Conservation (phyloP, 92 coral and sea anemone genomes). For the Actinernus sp. region DNA sequence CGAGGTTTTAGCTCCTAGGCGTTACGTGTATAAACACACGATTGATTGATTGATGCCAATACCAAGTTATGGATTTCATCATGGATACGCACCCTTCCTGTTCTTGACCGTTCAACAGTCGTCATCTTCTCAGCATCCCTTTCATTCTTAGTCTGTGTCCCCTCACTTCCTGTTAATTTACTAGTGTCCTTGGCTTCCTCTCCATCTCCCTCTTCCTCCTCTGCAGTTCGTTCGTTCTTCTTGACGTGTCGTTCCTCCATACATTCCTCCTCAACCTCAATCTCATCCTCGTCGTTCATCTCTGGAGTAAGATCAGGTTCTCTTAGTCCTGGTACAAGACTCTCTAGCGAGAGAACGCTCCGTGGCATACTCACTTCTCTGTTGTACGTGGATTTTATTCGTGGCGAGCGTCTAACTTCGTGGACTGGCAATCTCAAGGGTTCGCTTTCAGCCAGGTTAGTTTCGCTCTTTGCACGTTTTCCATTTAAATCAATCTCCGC, state of each 20-base stretch:
- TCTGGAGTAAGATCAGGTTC: slow-evolving; percentile 19
- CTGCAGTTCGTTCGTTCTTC: background rate
- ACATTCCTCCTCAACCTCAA: background rate
- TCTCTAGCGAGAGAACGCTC: slow-evolving; percentile 1
- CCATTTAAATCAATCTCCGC: background rate
- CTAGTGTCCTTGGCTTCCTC: slow-evolving; percentile 27
- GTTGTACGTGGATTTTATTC: background rate
- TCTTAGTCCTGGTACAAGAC: slow-evolving; percentile 18
- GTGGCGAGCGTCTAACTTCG: background rate
- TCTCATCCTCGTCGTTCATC: background rate
- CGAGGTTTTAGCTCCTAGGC: too few species aligned
- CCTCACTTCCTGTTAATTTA: slow-evolving; percentile 5
- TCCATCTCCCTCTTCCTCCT: slow-evolving; percentile 14
- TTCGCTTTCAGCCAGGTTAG: background rate
- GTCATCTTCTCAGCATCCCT: slow-evolving; percentile 27
- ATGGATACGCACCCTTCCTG: slow-evolving; percentile 74
- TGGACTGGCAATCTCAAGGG: background rate
- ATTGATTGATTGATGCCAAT: too few species aligned
- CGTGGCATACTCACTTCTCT: background rate
- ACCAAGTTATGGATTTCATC: too few species aligned
- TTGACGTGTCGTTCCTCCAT: background rate
- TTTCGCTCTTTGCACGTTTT: slow-evolving; percentile 28
- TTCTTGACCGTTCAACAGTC: slow-evolving; percentile 76
- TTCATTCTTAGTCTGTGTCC: slow-evolving; percentile 10
- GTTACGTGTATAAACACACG: too few species aligned